Base-by-base conservation (phyloP, 1,140 invertebrate genomes). In the Cotesia glomerata region DNA sequence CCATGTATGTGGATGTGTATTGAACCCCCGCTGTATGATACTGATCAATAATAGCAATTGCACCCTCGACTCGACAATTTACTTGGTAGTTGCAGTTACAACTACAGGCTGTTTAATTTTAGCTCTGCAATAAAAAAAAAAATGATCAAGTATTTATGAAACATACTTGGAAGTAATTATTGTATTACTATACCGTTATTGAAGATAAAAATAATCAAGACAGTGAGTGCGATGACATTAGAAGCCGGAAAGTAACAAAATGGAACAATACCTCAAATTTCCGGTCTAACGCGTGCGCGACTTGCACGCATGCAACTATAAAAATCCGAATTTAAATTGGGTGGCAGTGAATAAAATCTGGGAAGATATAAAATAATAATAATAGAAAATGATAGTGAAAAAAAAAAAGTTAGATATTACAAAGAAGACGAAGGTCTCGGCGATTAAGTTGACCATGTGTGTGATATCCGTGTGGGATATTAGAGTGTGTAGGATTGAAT, bases 311-410 rank as follows among this genome's bases (percentile, higher is more conserved):
- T 4, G 52, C 49, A 9, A 51, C 2, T 18, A 56, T 16, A n/a
- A 56, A 52, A 68, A 58, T 68, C 26, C 39, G 65, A 71, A 75
- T 75, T 76, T 70, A 73, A 78, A 73, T 70, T 69, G 66, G 71
- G 26, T 34, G 67, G 54, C 63, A 62, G 62, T 63, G 65, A 54
- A 72, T 14, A 54, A 63, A 72, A 63, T 36, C 5, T 65, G 49
- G 56, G 65, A 66, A 39, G 14, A 16, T 58, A 45, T 26, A 68
- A 13, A 56, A 54, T 54, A 54, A 18, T 18, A 54, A 66, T 54
- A 66, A 61, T 58, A 58, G 35, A 39, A 45, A 35, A 54, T 13
- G 5, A 34, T 1, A 59, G 14, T n/a, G 32, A 59, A 72, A 72
- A 45, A 72, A 66, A 32, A 49, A 51, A 68, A 58, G 35, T n/a